A percentile compares a stretch with the other conserved stretches of the same genome.
Conservation (phyloP, 2,113 vertebrate species). For the Onychostruthus taczanowskii region DNA sequence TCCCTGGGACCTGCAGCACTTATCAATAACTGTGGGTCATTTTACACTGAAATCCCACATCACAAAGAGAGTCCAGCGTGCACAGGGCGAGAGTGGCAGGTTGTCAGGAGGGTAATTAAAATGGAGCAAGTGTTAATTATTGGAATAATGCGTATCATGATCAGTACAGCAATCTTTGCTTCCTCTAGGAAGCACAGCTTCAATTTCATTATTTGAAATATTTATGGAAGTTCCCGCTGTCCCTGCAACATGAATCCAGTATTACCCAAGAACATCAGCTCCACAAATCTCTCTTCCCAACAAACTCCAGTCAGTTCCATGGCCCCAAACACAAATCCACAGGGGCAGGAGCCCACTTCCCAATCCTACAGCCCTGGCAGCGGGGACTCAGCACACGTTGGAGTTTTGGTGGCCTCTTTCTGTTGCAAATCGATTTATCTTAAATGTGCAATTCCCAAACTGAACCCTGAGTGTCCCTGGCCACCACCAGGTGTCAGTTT, state of each 20-base stretch:
- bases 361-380: neutral
- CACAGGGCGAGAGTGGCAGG: neutral
- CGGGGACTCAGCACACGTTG: neutral
- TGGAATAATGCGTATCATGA: rapidly evolving
- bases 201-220: rapidly evolving
- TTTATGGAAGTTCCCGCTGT: neutral
- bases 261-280: neutral
- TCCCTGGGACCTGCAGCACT: neutral
- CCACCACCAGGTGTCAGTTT: neutral
- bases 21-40: neutral
- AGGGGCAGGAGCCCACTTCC: rapidly evolving
- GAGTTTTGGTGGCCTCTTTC: neutral
- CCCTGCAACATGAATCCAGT: neutral
- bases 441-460: neutral
- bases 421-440: neutral
- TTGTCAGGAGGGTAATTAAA: neutral
- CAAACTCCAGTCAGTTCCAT: neutral
- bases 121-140: neutral
- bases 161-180: neutral
- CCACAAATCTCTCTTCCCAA: neutral
- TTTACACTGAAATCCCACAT: neutral
- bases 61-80: neutral
- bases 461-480: neutral
- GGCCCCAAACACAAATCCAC: neutral
- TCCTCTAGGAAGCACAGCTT: neutral